Percentiles rank a stretch among this genome's conserved stretches.
These are phyloP conservation scores for Sicus ferrugineus DNA, from an alignment of 2,888 invertebrate genomes.

Conservation along the genomic window DNA sequence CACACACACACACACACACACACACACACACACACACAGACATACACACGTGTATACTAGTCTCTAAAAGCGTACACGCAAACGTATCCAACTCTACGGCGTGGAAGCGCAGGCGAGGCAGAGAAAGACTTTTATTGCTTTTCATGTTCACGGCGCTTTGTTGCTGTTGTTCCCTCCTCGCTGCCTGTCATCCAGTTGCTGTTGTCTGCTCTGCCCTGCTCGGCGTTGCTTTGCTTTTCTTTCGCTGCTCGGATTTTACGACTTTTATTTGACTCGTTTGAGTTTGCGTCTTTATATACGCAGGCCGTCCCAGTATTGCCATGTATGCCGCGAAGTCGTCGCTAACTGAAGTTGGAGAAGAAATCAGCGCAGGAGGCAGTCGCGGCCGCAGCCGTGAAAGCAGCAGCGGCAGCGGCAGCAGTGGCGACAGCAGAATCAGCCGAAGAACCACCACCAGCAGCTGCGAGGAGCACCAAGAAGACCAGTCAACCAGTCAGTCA, in stretches of 20 bases:
- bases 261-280: slow-evolving; percentile 46
- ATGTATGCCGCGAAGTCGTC: neutral
- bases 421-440: neutral
- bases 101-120: no score
- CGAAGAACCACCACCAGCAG: neutral
- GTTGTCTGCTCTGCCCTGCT: slow-evolving; percentile 14
- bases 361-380: neutral
- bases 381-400: neutral
- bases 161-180: slow-evolving; percentile 7
- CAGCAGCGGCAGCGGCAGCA: neutral
- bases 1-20: neutral
- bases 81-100: neutral
- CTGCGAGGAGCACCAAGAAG: slow-evolving; percentile 11
- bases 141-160: slow-evolving; percentile 31
- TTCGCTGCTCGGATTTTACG: slow-evolving; percentile 46
- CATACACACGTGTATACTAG: neutral
- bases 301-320: no score
- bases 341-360: neutral
- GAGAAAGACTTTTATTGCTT: slow-evolving; percentile 49
- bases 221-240: slow-evolving; percentile 33
- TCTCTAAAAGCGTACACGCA: neutral
- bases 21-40: slow-evolving; percentile 7
- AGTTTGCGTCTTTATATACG: slow-evolving; percentile 27
- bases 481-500: slow-evolving; percentile 27
- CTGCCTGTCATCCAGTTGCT: no score